Conservation (phyloP, 2,888 invertebrate genomes). For the Lysandra coridon region DNA sequence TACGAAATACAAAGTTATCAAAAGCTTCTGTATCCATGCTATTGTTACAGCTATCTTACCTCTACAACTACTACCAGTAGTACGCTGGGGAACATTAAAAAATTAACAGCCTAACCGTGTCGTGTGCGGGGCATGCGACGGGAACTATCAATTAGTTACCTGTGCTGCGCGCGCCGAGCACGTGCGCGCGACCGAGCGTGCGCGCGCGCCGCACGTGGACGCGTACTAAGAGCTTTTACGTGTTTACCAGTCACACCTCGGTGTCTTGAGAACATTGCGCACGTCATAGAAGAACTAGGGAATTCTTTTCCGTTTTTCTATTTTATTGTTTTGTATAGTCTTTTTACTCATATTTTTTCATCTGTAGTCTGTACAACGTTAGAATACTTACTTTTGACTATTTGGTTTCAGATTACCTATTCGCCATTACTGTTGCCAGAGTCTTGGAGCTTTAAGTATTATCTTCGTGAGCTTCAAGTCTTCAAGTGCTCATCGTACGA, state of each 20-base stretch:
- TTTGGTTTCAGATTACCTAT: background rate
- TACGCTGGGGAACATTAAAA: background rate
- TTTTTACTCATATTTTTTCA: background rate
- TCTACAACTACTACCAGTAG: background rate
- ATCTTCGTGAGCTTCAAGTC: no score
- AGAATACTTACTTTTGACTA: background rate
- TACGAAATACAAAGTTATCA: background rate
- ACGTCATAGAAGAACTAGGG: background rate
- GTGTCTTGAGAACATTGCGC: background rate
- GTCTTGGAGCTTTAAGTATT: background rate
- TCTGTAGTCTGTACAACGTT: background rate
- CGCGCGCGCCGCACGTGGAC: slow-evolving; percentile 57
- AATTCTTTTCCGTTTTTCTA: background rate
- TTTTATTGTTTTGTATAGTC: background rate
- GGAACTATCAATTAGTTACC: slow-evolving; percentile 47
- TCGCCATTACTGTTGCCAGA: background rate
- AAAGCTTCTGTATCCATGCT: background rate
- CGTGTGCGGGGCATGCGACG: slow-evolving; percentile 33
- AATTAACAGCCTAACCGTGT: slow-evolving; percentile 19
- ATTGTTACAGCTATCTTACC: background rate
- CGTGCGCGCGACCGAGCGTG: slow-evolving; percentile 60
- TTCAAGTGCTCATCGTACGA: background rate
- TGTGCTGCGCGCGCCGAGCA: slow-evolving; percentile 54
- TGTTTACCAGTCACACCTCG: slow-evolving; percentile 40
- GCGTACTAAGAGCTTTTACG: slow-evolving; percentile 49